Conservation (phyloP, 2,113 vertebrate genomes). For the Numenius arquata region DNA sequence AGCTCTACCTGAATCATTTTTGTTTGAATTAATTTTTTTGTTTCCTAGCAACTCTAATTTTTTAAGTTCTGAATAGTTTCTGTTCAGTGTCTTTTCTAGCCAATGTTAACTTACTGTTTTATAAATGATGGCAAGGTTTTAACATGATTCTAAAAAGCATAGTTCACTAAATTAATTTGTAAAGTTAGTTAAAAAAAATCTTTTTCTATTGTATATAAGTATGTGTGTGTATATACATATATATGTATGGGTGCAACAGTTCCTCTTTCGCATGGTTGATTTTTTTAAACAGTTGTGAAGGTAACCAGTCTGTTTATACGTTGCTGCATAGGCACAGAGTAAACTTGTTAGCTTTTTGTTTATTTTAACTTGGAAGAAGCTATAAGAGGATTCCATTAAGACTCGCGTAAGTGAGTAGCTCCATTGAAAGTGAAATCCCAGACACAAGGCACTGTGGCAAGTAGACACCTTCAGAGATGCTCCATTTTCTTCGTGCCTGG, state of each 20-base stretch:
- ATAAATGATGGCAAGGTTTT: not conserved
- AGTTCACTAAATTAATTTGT: not conserved
- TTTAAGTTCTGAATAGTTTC: not conserved
- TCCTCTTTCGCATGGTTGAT: not conserved
- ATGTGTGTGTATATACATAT: not conserved
- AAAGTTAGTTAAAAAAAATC: not conserved
- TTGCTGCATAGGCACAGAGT: conserved; percentile 33
- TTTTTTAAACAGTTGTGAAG: conserved; percentile 22
- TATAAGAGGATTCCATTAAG: conserved; percentile 30
- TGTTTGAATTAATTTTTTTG: not conserved
- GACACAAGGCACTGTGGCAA: not conserved
- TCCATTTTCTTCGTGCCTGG: not conserved
- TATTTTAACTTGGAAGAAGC: conserved; percentile 61
- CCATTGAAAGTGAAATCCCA: not conserved
- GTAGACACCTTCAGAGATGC: not conserved
- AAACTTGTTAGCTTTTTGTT: conserved; percentile 59
- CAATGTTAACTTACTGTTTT: not conserved
- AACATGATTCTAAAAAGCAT: not conserved
- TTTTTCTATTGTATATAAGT: not conserved
- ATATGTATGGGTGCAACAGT: not conserved
- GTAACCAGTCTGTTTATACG: conserved; percentile 2
- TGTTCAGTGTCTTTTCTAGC: conserved; percentile 9
- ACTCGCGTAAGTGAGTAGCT: not conserved
- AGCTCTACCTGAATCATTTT: not conserved
- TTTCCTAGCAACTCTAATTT: conserved; percentile 19